A percentile compares a stretch with the other conserved stretches of the same genome.
These are phyloP conservation scores for Magallana nippona DNA, from an alignment of 2,888 invertebrate species.

Conservation along the genomic window DNA sequence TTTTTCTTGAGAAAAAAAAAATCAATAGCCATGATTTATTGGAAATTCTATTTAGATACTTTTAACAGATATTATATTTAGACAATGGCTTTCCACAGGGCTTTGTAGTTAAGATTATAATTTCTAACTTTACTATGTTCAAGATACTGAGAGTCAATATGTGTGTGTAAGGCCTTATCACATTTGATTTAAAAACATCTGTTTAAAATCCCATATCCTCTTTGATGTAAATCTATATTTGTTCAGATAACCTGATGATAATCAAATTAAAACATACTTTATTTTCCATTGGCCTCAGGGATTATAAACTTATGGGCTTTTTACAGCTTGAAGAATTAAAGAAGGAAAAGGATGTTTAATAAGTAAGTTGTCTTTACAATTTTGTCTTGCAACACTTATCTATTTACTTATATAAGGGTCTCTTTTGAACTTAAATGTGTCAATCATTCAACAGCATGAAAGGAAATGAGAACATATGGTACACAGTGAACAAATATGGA, in stretches of 20 bases:
- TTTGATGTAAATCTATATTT: constrained; percentile 31
- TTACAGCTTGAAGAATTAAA: constrained; percentile 12
- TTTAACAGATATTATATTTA: background rate
- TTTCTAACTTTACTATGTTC: background rate
- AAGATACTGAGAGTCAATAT: constrained; percentile 5
- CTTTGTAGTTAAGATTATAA: constrained; percentile 26
- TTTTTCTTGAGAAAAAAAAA: constrained; percentile 34
- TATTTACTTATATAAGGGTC: constrained; percentile 1
- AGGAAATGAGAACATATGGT: background rate
- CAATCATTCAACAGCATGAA: background rate
- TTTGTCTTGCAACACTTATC: background rate
- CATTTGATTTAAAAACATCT: constrained; percentile 32
- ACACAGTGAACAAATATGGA: too few species aligned
- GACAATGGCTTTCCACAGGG: background rate
- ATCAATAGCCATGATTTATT: constrained; percentile 32
- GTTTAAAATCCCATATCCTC: constrained; percentile 35
- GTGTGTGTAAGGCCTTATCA: constrained; percentile 2
- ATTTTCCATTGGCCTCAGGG: constrained; percentile 21
- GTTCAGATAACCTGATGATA: background rate
- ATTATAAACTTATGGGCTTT: background rate
- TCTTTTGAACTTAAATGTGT: constrained; percentile 19
- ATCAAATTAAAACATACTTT: constrained; percentile 33
- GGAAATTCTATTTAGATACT: constrained; percentile 28
- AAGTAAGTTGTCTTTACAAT: constrained; percentile 26
- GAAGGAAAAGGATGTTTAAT: constrained; percentile 18